Conservation (phyloP, 2,797 vertebrate genomes). For the Chiloscyllium punctatum region DNA sequence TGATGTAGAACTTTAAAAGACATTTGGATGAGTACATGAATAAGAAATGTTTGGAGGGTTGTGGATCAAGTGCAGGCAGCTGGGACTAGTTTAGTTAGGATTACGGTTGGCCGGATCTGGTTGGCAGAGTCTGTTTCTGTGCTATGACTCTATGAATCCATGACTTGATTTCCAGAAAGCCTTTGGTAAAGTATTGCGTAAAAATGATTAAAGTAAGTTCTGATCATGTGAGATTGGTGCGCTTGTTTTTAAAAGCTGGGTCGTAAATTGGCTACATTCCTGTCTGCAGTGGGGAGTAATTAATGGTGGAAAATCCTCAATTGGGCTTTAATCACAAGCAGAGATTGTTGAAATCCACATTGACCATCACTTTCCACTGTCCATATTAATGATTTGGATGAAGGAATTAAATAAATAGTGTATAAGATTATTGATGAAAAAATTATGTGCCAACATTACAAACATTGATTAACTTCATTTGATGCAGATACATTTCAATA, state of each 20-base stretch:
- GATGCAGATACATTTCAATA: neutral
- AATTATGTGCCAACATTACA: neutral
- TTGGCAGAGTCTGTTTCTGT: too few species aligned
- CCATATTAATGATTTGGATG: neutral
- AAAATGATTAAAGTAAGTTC: neutral
- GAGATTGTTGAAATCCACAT: neutral
- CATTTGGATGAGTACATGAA: too few species aligned
- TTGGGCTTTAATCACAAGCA: neutral
- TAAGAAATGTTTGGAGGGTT: too few species aligned
- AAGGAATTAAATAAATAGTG: neutral
- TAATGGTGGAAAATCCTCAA: neutral
- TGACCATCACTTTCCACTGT: neutral
- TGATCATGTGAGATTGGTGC: neutral
- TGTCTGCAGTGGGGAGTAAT: neutral
- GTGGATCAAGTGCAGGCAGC: too few species aligned
- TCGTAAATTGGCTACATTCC: neutral
- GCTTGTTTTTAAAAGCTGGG: neutral
- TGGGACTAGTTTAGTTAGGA: too few species aligned
- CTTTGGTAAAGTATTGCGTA: neutral
- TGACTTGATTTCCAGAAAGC: neutral
- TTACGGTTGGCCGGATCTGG: too few species aligned
- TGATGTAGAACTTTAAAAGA: neutral
- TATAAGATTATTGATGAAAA: neutral
- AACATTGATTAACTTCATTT: neutral
- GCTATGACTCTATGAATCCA: neutral